Evolutionary conservation across 2,888 invertebrate genomes (phyloP).

Genomic region (Myathropa florea): DNA sequence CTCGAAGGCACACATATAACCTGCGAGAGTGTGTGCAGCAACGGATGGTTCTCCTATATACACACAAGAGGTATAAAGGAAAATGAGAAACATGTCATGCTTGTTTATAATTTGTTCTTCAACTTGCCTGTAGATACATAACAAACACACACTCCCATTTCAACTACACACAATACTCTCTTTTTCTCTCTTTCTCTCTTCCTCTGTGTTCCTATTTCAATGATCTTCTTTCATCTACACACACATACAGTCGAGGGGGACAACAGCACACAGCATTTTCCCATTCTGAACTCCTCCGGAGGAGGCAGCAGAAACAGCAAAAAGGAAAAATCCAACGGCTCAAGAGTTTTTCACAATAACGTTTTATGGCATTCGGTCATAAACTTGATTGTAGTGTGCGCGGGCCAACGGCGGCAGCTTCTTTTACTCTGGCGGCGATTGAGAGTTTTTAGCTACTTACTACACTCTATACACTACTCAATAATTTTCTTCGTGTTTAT

Average conservation of each 20-base stretch:
- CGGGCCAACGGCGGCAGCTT: conserved; percentile 67
- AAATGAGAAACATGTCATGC: conserved; percentile 32
- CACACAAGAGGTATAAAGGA: conserved; percentile 1
- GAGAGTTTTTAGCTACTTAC: conserved; percentile 48
- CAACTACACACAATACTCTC: neutral
- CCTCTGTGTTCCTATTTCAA: neutral
- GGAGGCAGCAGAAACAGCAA: conserved; percentile 67
- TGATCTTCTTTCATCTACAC: neutral
- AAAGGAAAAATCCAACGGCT: conserved; percentile 72
- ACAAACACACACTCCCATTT: conserved; percentile 31
- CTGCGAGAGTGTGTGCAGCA: neutral
- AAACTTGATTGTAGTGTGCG: conserved; percentile 78
- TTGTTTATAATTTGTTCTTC: conserved; percentile 65
- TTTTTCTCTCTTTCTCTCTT: conserved; percentile 2
- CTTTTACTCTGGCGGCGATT: conserved; percentile 57
- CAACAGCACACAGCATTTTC: conserved; percentile 43
- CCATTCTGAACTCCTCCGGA: conserved; percentile 56
- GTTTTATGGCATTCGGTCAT: conserved; percentile 81
- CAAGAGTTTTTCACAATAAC: conserved; percentile 79
- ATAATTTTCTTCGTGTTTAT: conserved; percentile 43
- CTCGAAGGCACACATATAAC: neutral
- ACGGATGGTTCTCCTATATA: neutral
- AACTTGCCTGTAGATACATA: conserved; percentile 25
- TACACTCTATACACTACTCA: conserved; percentile 22
- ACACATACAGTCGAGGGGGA: conserved; percentile 3